phyloP scores from a whole-genome alignment of 1,140 invertebrate species.

The Contarinia nasturtii region DNA sequence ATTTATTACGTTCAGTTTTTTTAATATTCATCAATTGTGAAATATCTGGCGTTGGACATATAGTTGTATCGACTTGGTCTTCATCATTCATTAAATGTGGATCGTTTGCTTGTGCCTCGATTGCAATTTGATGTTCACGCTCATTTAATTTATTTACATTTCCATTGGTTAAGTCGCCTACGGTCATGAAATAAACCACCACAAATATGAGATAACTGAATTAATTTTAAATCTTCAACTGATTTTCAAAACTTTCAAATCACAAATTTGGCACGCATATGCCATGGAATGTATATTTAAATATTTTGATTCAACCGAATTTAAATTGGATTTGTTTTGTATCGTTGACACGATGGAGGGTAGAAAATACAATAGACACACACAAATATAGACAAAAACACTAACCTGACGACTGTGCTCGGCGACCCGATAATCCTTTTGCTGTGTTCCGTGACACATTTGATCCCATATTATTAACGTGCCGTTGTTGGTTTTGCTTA shows the following conservation, averaged over 20 bases:
- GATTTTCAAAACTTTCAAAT: no score
- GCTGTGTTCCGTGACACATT: constrained; percentile 50
- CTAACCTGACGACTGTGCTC: constrained; percentile 46
- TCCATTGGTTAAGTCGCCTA: background rate
- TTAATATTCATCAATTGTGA: background rate
- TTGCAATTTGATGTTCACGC: no score
- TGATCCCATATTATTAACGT: constrained; percentile 36
- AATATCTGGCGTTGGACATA: background rate
- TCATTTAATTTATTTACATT: background rate
- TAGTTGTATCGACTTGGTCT: background rate
- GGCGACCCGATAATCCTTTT: constrained; percentile 42
- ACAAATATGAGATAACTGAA: no score
- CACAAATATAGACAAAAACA: no score
- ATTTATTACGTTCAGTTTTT: constrained; percentile 24
- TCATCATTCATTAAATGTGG: background rate
- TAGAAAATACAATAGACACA: no score
- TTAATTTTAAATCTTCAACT: no score
- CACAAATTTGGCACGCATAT: no score
- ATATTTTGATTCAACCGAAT: no score
- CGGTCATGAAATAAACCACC: no score
- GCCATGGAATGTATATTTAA: no score
- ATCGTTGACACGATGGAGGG: no score
- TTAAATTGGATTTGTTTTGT: no score
- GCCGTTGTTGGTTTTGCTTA: background rate
- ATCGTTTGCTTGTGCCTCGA: background rate